A percentile compares a stretch with the other conserved stretches of the same genome.
Conservation (phyloP, 1,140 invertebrate genomes). For the Tetragonula clypearis region DNA sequence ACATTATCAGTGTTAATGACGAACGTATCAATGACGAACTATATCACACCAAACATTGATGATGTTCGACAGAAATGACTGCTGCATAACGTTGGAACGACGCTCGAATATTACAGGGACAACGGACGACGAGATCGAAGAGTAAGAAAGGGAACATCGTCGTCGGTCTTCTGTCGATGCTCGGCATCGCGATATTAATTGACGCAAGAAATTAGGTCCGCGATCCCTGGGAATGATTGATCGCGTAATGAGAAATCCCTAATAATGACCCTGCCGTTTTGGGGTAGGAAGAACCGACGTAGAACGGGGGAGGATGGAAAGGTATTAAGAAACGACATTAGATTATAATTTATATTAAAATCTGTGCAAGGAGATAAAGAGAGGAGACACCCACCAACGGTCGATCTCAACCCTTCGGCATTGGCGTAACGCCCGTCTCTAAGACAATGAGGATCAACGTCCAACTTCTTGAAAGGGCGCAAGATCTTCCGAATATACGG, state of each 20-base stretch:
- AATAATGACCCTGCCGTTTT: constrained; percentile 79
- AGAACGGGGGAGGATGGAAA: constrained; percentile 56
- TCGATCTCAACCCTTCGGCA: constrained; percentile 77
- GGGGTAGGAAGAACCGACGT: constrained; percentile 44
- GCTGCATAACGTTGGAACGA: constrained; percentile 12
- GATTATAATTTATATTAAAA: constrained; percentile 83
- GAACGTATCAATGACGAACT: neutral
- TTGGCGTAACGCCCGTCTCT: constrained; percentile 68
- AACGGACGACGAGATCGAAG: constrained; percentile 50
- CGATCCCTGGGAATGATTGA: constrained; percentile 78
- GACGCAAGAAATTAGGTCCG: constrained; percentile 77
- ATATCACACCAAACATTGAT: neutral
- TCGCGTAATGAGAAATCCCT: constrained; percentile 80
- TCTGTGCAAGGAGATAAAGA: constrained; percentile 81
- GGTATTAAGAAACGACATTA: constrained; percentile 81
- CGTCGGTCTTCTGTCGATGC: constrained; percentile 60
- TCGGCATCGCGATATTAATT: constrained; percentile 76
- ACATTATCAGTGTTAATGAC: neutral
- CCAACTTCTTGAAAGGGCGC: neutral
- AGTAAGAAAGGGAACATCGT: constrained; percentile 52
- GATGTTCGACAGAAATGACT: constrained; percentile 10
- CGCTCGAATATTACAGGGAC: constrained; percentile 46
- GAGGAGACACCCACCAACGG: constrained; percentile 69
- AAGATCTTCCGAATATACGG: neutral
- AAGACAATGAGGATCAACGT: constrained; percentile 32